These are phyloP conservation scores for Amblyopsis rosae DNA, from an alignment of 2,113 vertebrate species.

Conservation along the genomic window DNA sequence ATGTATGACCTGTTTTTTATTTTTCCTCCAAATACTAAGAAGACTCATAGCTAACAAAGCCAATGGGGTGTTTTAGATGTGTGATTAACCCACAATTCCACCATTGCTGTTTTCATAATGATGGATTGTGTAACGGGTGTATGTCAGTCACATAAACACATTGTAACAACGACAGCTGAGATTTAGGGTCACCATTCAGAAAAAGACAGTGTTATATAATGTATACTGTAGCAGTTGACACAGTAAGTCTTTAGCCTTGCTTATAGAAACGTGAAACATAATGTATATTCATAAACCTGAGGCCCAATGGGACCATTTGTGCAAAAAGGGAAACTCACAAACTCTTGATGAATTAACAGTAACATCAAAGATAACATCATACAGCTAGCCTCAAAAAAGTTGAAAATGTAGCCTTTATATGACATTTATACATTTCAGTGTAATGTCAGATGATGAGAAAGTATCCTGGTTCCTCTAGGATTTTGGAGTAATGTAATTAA, in stretches of 20 bases:
- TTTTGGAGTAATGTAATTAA: constrained; percentile 7
- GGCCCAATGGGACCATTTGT: not conserved
- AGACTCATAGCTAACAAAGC: constrained; percentile 41
- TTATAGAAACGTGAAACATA: not conserved
- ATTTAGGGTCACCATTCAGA: constrained; percentile 17
- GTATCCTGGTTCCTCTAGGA: not conserved
- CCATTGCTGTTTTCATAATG: constrained; percentile 35
- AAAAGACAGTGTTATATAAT: constrained; percentile 13
- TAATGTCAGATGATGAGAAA: not conserved
- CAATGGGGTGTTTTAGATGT: constrained; percentile 16
- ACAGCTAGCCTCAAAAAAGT: constrained; percentile 7
- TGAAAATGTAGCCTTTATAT: constrained; percentile 4
- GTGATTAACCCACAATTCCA: constrained; percentile 45
- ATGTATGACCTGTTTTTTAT: constrained; percentile 45
- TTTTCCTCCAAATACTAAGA: constrained; percentile 25
- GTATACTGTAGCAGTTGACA: too few species aligned
- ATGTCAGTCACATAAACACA: constrained; percentile 18
- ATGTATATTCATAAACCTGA: not conserved
- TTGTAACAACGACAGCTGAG: constrained; percentile 17
- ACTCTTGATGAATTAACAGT: constrained; percentile 9
- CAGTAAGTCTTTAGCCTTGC: too few species aligned
- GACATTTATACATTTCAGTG: not conserved
- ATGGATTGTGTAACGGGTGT: constrained; percentile 35
- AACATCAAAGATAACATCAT: not conserved
- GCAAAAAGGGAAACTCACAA: not conserved